Percentiles rank a stretch among this genome's conserved stretches.
These are phyloP conservation scores for Semnopithecus entellus DNA, from an alignment of 2,113 vertebrate species.

Conservation along the genomic window DNA sequence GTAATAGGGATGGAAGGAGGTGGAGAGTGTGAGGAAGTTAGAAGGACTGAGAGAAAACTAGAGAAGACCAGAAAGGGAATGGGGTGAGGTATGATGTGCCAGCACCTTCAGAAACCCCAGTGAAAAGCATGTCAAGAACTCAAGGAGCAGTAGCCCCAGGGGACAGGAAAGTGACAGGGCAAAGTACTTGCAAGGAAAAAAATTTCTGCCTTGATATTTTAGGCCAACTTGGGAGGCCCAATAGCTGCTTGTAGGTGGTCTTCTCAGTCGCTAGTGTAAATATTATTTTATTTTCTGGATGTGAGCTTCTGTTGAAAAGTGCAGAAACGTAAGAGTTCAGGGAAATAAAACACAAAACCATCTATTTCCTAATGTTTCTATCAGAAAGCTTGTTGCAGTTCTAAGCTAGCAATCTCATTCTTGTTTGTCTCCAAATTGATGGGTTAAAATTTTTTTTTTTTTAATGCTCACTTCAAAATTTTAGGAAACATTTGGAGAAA, in stretches of 20 bases:
- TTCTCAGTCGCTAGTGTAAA: background rate
- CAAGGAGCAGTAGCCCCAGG: background rate
- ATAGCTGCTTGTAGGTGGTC: background rate
- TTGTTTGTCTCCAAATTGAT: background rate
- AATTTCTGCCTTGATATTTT: background rate
- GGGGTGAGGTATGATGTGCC: background rate
- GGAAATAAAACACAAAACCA: constrained; percentile 15
- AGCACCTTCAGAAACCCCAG: background rate
- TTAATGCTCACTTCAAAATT: background rate
- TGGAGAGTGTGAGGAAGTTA: background rate
- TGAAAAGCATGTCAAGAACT: background rate
- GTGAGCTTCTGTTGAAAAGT: background rate
- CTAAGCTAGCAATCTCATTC: background rate
- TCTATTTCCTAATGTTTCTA: constrained; percentile 16
- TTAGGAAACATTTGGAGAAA: constrained; percentile 34
- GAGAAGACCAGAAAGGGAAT: background rate
- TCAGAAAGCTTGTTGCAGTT: background rate
- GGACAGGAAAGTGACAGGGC: background rate
- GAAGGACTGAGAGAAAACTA: accelerated
- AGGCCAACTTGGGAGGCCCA: background rate
- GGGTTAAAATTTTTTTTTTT: background rate
- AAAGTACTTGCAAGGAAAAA: background rate
- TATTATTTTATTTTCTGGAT: constrained; percentile 33
- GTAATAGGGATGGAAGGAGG: background rate
- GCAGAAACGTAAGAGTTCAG: background rate